phyloP scores from a whole-genome alignment of 1,140 invertebrate species.

The Monochamus saltuarius region DNA sequence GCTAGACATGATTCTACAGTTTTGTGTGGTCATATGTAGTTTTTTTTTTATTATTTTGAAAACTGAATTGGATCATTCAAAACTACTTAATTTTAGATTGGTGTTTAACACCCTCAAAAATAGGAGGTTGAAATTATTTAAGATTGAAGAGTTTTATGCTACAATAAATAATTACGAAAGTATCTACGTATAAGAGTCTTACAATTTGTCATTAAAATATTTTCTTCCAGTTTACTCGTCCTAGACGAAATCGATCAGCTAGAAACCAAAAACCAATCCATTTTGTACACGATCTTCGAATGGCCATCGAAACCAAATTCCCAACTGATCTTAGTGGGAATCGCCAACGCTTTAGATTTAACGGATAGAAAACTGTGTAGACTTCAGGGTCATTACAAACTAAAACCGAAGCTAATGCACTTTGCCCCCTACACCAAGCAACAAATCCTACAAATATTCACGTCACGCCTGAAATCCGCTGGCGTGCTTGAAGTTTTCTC shows the following conservation, averaged over 20 bases:
- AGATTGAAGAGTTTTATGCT: too few relatives aligned
- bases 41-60: too few relatives aligned
- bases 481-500: constrained; percentile 74
- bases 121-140: too few relatives aligned
- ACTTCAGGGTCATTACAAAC: constrained; percentile 71
- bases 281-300: constrained; percentile 92
- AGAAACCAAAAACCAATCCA: constrained; percentile 77
- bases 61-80: too few relatives aligned
- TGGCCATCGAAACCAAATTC: constrained; percentile 77
- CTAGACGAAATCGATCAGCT: constrained; percentile 97
- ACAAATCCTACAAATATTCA: constrained; percentile 87
- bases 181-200: too few relatives aligned
- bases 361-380: constrained; percentile 88
- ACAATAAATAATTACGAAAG: too few relatives aligned
- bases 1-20: too few relatives aligned
- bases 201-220: constrained; percentile 11
- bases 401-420: constrained; percentile 76
- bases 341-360: constrained; percentile 95
- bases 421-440: constrained; percentile 91
- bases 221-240: constrained; percentile 73
- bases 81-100: too few relatives aligned
- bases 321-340: constrained; percentile 82
- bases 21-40: too few relatives aligned
- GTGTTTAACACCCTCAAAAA: too few relatives aligned
- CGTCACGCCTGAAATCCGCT: constrained; percentile 70